Percentiles rank a stretch among this genome's conserved stretches.
phyloP scores from a whole-genome alignment of 2,113 vertebrate genomes.

The Probosciger aterrimus region DNA sequence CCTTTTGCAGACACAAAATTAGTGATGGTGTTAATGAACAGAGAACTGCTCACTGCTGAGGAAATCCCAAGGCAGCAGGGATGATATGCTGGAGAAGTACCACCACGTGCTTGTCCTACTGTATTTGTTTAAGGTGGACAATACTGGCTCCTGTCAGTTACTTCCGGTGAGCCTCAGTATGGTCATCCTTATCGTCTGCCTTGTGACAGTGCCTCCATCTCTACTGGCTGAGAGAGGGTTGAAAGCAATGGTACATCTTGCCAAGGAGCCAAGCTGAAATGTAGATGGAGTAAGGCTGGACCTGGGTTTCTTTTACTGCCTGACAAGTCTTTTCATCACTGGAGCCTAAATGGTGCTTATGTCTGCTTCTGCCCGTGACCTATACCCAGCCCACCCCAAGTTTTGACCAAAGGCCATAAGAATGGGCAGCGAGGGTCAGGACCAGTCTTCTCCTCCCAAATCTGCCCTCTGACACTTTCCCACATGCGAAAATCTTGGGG shows the following conservation, averaged over 20 bases:
- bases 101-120: background rate
- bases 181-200: background rate
- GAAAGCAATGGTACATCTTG: background rate
- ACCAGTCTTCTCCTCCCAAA: background rate
- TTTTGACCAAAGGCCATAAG: background rate
- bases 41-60: background rate
- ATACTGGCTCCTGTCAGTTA: background rate
- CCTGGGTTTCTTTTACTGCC: background rate
- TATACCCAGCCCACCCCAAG: background rate
- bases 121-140: background rate
- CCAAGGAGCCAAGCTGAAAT: background rate
- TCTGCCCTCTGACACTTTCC: background rate
- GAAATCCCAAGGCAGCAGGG: background rate
- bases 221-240: background rate
- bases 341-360: background rate
- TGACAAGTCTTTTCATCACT: background rate
- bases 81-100: background rate
- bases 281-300: background rate
- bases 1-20: background rate
- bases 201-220: background rate
- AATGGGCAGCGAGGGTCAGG: rapidly evolving
- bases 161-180: background rate
- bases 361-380: background rate
- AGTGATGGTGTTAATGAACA: background rate
- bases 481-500: background rate